phyloP scores from a whole-genome alignment of 2,113 vertebrate genomes.

The Prinia subflava region DNA sequence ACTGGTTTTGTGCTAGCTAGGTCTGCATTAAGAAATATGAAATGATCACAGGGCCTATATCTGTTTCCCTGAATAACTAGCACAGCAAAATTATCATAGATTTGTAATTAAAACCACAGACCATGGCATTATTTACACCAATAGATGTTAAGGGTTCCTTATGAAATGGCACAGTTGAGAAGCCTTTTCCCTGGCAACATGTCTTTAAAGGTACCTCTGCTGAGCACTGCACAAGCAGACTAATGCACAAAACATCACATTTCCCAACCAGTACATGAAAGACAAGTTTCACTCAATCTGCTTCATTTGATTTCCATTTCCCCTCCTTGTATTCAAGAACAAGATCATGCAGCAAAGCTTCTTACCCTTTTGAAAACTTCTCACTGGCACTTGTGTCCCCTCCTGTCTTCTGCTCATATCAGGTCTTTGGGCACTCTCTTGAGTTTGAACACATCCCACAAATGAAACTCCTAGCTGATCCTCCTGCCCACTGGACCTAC shows the following conservation, averaged over 20 bases:
- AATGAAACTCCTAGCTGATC: not conserved
- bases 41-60: not conserved
- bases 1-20: not conserved
- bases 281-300: not conserved
- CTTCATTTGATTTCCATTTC: not conserved
- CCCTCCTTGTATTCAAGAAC: not conserved
- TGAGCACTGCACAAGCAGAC: not conserved
- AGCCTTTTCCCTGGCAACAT: not conserved
- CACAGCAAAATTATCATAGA: not conserved
- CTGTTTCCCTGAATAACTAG: not conserved
- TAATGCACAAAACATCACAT: not conserved
- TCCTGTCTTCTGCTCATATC: not conserved
- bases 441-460: not conserved
- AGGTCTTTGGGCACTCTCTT: not conserved
- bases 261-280: not conserved
- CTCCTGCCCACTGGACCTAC: not conserved
- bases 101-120: not conserved
- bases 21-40: not conserved
- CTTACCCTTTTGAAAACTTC: not conserved
- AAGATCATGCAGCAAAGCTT: not conserved
- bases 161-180: not conserved
- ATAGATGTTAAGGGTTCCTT: not conserved
- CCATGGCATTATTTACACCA: not conserved
- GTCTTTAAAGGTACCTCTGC: not conserved
- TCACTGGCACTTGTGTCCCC: fast-evolving